Evolutionary conservation across 2,113 vertebrate genomes (phyloP), one percentile per base, ranked within the genome.

Genomic region (Periophthalmus modestus): DNA sequence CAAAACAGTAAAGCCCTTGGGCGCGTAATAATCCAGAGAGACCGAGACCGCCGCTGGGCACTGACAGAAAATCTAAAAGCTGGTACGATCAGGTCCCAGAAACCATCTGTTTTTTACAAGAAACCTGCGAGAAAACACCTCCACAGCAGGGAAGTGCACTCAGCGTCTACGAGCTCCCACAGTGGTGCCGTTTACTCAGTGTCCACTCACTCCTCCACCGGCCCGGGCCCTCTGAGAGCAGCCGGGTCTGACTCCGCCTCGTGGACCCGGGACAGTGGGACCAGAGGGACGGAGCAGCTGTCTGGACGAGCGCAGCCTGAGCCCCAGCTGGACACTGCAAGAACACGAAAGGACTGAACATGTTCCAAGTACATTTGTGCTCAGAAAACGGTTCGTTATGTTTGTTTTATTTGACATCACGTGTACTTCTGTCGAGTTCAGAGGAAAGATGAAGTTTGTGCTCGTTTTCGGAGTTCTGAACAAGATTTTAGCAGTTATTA

Each of bases 251-350:
- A 77, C 63, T 59, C 67, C 23, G 57, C 57, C 57, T 59, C 77
- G 66, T 23, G 3, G 58, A 63, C 72, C 75, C 72, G 66, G 75
- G 58, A 82, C 69, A 71, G 47, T 28, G 73, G 61, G 66, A 78
- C 69, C 71, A 33, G 61, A 52, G 69, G 61, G 69, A 23, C 74
- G 11, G 75, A 74, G 68, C 72, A 69, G 55, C 78, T 68, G 65
- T 65, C 69, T 58, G 71, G 73, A 58, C 71, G 59, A 72, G 71
- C 74, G 66, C 74, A 74, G 77, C 74, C 77, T 74, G 66, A 55
- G 57, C 47, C 74, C 74, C 77, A 83, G 76, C 72, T 77, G 73
- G 47, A 59, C 24, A 36, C 48, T 36, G 28, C 4, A 47, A 63
- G 23, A 46, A 79, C 62, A 77, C 12, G 28, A 7, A 58, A 68